A percentile compares a stretch with the other conserved stretches of the same genome.
Conservation (phyloP, 1,140 invertebrate genomes). For the Hyles vespertilio region DNA sequence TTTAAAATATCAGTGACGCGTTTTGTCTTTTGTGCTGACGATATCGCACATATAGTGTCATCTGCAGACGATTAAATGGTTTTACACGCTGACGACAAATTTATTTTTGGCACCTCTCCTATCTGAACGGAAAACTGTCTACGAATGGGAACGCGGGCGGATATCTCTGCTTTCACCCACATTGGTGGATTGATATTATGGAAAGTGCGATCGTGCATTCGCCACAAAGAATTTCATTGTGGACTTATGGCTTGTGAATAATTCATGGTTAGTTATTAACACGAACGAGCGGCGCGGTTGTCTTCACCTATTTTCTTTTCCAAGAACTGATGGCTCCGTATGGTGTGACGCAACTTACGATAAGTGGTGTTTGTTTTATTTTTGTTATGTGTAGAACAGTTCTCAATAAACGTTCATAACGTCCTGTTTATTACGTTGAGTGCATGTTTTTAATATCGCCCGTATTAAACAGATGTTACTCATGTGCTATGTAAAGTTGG, state of each 20-base stretch:
- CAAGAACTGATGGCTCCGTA: conserved; percentile 17
- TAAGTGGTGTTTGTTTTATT: conserved; percentile 6
- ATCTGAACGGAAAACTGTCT: not conserved
- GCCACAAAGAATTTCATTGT: conserved; percentile 32
- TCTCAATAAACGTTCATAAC: too few species aligned
- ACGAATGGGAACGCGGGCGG: not conserved
- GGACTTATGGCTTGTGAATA: conserved; percentile 34
- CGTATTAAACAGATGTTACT: too few species aligned
- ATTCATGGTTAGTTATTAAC: conserved; percentile 48
- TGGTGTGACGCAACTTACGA: conserved; percentile 1
- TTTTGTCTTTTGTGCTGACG: not conserved
- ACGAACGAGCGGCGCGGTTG: conserved; percentile 28
- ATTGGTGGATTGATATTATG: conserved; percentile 31
- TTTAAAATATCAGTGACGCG: too few species aligned
- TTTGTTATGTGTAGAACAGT: not conserved
- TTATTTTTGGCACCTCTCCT: conserved; percentile 5
- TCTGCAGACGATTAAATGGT: not conserved
- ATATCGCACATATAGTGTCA: not conserved
- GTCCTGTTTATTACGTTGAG: too few species aligned
- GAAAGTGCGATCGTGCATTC: conserved; percentile 31
- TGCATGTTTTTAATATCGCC: too few species aligned
- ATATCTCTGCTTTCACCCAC: too few species aligned
- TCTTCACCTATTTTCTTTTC: conserved; percentile 41
- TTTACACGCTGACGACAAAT: not conserved
- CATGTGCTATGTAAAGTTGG: too few species aligned